Conservation (phyloP, 2,888 invertebrate species). For the Malthinus seriepunctatus region DNA sequence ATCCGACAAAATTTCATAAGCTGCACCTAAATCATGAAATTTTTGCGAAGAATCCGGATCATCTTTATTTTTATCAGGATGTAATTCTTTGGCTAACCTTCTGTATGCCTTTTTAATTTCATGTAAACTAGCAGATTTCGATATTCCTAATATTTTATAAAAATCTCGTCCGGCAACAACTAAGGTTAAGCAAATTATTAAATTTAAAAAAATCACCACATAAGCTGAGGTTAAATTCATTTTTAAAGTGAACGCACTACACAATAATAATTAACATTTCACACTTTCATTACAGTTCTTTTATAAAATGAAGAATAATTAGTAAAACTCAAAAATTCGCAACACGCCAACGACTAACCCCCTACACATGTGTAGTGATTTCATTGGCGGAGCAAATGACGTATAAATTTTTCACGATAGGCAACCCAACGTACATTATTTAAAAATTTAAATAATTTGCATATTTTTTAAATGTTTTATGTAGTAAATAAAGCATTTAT, state of each 20-base stretch:
- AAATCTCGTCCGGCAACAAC: conserved; percentile 81
- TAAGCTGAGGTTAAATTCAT: conserved; percentile 34
- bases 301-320: background rate
- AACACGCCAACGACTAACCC: conserved; percentile 25
- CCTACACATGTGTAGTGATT: conserved; percentile 43
- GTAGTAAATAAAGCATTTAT: too few relatives aligned
- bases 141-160: conserved; percentile 88
- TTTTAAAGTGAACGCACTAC: conserved; percentile 1
- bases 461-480: too few relatives aligned
- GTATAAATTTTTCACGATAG: conserved; percentile 14
- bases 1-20: conserved; percentile 94
- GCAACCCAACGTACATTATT: conserved; percentile 21
- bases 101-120: conserved; percentile 98
- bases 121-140: conserved; percentile 84
- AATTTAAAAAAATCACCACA: conserved; percentile 36
- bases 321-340: conserved; percentile 1
- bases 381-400: conserved; percentile 36
- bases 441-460: too few relatives aligned
- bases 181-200: conserved; percentile 39
- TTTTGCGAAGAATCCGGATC: conserved; percentile 92
- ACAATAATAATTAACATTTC: background rate
- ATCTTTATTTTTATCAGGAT: conserved; percentile 96
- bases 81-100: conserved; percentile 91
- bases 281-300: background rate
- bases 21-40: conserved; percentile 95